Conservation (phyloP, 2,888 invertebrate species). For the Pristionchus fissidentatus region DNA sequence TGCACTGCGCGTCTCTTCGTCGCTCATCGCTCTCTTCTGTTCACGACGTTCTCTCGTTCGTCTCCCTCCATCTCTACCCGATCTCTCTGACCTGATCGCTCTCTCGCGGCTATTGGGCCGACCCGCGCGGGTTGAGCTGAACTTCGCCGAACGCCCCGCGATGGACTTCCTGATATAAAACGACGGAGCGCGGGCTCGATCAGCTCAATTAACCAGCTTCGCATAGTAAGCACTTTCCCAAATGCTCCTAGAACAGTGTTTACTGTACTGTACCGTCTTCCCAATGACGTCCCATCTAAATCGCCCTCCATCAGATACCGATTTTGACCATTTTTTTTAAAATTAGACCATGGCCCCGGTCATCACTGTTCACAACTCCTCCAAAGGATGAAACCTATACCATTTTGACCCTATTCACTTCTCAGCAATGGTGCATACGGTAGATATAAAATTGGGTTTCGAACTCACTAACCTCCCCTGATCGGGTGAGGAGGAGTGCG, state of each 20-base stretch:
- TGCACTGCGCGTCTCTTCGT: no score
- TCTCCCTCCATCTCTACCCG: neutral
- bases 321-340: no score
- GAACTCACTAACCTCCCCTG: no score
- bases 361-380: no score
- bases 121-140: constrained; percentile 40
- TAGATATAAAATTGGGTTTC: no score
- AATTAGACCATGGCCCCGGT: no score
- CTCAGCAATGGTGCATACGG: no score
- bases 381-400: no score
- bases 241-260: no score
- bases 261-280: no score
- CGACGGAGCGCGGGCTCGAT: neutral
- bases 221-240: neutral
- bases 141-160: constrained; percentile 9
- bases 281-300: neutral
- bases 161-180: constrained; percentile 2
- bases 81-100: neutral
- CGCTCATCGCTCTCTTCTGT: neutral
- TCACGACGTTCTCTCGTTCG: neutral
- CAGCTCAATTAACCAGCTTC: neutral
- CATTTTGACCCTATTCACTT: no score
- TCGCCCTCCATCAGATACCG: neutral
- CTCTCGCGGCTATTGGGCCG: constrained; percentile 10
- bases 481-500: no score